These are phyloP conservation scores for Stomatorhinus ivindoensis DNA, from an alignment of 2,113 vertebrate species.

Conservation along the genomic window DNA sequence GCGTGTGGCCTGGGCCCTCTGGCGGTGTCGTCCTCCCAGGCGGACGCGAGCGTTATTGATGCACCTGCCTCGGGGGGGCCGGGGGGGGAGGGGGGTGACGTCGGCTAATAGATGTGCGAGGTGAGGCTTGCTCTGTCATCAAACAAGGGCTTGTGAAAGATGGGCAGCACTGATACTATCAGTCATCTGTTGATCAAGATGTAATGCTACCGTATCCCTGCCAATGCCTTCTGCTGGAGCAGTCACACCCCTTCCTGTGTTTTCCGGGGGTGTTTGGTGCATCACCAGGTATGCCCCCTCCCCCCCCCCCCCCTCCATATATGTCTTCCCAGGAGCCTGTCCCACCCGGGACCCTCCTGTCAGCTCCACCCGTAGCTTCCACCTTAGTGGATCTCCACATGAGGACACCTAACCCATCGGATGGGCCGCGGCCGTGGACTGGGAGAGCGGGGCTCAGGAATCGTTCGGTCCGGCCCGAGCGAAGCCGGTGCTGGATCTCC, in stretches of 20 bases:
- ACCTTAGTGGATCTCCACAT: background rate
- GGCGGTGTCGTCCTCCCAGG: slow-evolving; percentile 48
- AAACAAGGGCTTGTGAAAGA: slow-evolving; percentile 91
- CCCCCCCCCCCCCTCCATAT: background rate
- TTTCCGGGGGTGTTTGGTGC: slow-evolving; percentile 8
- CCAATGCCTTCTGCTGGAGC: background rate
- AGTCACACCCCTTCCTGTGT: slow-evolving; percentile 23
- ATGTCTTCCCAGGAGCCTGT: slow-evolving; percentile 18
- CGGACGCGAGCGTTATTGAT: slow-evolving; percentile 83
- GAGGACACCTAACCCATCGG: background rate
- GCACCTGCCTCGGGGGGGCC: slow-evolving; percentile 85
- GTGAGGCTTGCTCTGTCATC: slow-evolving; percentile 85
- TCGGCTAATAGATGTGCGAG: slow-evolving; percentile 83
- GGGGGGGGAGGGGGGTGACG: slow-evolving; percentile 54
- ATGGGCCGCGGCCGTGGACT: background rate
- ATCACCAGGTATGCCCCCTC: slow-evolving; percentile 7
- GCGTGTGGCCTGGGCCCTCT: slow-evolving; percentile 56
- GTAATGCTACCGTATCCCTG: slow-evolving; percentile 59
- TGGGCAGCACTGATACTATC: slow-evolving; percentile 82
- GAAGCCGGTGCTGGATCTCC: background rate
- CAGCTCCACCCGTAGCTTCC: background rate
- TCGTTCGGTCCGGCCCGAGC: background rate
- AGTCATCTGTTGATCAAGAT: slow-evolving; percentile 98
- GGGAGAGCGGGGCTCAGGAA: background rate
- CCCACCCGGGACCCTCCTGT: background rate